Conservation (phyloP, 2,797 vertebrate genomes). For the Bovichtus variegatus region DNA sequence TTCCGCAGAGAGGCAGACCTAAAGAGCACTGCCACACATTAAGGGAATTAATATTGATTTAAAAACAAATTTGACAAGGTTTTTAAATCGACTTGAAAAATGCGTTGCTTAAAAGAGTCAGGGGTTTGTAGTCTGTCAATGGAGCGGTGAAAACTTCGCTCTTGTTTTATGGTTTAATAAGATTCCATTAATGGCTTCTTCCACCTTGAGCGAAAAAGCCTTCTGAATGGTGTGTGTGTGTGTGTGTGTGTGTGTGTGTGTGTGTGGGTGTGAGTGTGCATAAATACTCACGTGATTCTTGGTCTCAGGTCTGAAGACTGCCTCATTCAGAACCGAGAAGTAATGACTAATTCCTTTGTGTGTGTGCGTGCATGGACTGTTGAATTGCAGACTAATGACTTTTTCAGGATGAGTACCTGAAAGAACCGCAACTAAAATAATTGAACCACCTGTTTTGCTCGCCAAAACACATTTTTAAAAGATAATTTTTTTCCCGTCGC, state of each 20-base stretch:
- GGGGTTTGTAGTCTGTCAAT: constrained; percentile 72
- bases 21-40: constrained; percentile 71
- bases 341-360: constrained; percentile 48
- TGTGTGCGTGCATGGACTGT: constrained; percentile 16
- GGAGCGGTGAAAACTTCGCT: constrained; percentile 71
- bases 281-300: constrained; percentile 46
- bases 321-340: constrained; percentile 35
- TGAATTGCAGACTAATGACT: constrained; percentile 65
- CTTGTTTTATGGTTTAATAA: constrained; percentile 81
- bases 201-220: constrained; percentile 70
- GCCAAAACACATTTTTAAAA: constrained; percentile 4
- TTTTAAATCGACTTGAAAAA: constrained; percentile 79
- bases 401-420: constrained; percentile 63
- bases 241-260: constrained; percentile 22
- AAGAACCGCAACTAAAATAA: constrained; percentile 52
- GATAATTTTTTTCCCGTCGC: not conserved
- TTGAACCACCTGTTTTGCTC: constrained; percentile 50
- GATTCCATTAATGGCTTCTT: constrained; percentile 74
- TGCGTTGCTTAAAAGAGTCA: constrained; percentile 72
- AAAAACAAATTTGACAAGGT: constrained; percentile 82
- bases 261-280: constrained; percentile 14
- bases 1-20: constrained; percentile 58
- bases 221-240: constrained; percentile 52
- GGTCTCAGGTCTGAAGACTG: constrained; percentile 39
- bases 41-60: constrained; percentile 84